phyloP scores from a whole-genome alignment of 2,888 invertebrate genomes.

The Drosophila eohydei region DNA sequence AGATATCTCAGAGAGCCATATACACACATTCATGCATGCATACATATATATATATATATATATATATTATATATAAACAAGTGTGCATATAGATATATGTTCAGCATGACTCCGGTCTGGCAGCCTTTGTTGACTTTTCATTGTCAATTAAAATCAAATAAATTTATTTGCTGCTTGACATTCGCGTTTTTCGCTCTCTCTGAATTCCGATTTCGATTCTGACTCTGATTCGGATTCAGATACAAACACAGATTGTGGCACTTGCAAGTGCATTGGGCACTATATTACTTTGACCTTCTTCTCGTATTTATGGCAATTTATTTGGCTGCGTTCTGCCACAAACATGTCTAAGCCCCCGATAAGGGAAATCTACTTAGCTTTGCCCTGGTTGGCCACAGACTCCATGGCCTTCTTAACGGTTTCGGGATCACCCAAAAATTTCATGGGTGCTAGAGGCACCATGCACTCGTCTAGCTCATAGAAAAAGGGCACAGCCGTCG shows the following conservation, averaged over 20 bases:
- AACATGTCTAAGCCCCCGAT: background rate
- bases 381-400: conserved; percentile 92
- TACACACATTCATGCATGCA: background rate
- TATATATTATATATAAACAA: too few species aligned
- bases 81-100: background rate
- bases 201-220: conserved; percentile 28
- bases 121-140: conserved; percentile 72
- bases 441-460: conserved; percentile 90
- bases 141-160: conserved; percentile 83
- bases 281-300: conserved; percentile 64
- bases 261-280: conserved; percentile 41
- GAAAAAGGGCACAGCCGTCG: conserved; percentile 92
- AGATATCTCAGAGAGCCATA: conserved; percentile 52
- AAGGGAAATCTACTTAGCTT: conserved; percentile 86
- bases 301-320: conserved; percentile 45
- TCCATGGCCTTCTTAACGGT: conserved; percentile 92
- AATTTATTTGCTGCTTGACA: conserved; percentile 80
- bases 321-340: conserved; percentile 38
- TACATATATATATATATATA: background rate
- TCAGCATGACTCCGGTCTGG: conserved; percentile 16
- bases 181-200: conserved; percentile 46
- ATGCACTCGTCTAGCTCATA: conserved; percentile 91
- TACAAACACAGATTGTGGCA: conserved; percentile 29
- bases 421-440: conserved; percentile 92
- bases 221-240: conserved; percentile 44